These are phyloP conservation scores for Macroramphosus scolopax DNA, from an alignment of 2,797 vertebrate species.

Conservation along the genomic window DNA sequence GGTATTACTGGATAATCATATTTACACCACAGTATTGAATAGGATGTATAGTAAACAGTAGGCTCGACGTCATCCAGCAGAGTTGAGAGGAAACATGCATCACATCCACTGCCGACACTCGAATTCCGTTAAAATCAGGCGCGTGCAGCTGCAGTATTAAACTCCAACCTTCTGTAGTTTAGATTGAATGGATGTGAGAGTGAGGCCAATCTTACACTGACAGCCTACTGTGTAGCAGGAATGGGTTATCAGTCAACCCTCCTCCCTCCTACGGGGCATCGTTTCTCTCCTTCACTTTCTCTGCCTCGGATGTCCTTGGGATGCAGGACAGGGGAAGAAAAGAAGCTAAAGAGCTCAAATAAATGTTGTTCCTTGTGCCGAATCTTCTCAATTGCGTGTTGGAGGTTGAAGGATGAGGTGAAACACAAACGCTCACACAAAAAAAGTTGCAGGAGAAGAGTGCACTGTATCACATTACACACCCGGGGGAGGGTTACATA, in stretches of 20 bases:
- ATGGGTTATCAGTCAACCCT: constrained; percentile 63
- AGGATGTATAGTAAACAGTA: constrained; percentile 2
- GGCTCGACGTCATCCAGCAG: constrained; percentile 15
- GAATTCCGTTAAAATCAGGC: constrained; percentile 32
- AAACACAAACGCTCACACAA: no score
- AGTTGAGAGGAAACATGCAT: constrained; percentile 21
- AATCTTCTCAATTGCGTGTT: no score
- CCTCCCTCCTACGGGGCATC: constrained; percentile 53
- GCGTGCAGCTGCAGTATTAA: constrained; percentile 31
- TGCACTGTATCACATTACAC: no score
- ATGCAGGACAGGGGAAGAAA: constrained; percentile 33
- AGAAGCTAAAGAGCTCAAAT: constrained; percentile 40
- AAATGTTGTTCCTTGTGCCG: constrained; percentile 42
- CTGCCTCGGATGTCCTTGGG: constrained; percentile 44
- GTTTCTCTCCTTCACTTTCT: constrained; percentile 55
- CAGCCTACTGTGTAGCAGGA: constrained; percentile 49
- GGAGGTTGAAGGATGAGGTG: no score
- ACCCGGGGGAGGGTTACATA: no score
- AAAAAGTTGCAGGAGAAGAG: no score
- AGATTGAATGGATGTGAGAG: constrained; percentile 54
- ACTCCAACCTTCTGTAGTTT: constrained; percentile 36
- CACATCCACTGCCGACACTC: constrained; percentile 14
- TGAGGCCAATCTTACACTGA: constrained; percentile 56
- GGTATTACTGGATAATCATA: constrained; percentile 21
- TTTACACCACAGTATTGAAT: constrained; percentile 8